Evolutionary conservation across 2,113 vertebrate genomes (phyloP).

Genomic region (Paraplagusia blochii): DNA sequence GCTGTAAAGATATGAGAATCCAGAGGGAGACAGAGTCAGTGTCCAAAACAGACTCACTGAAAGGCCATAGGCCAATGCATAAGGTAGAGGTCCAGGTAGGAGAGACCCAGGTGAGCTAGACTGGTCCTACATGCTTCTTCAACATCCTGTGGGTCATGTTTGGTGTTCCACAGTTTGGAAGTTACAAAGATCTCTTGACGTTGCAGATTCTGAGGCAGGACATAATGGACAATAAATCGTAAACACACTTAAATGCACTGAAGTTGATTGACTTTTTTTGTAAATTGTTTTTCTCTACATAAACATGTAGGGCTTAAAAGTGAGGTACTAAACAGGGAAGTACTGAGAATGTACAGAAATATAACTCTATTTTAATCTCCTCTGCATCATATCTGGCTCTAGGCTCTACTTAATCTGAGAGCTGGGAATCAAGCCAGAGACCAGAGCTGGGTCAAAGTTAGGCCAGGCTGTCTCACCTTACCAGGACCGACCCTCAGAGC

Average conservation of each 20-base stretch:
- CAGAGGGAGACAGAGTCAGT: neutral
- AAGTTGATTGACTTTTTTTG: too few relatives aligned
- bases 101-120: constrained; percentile 66
- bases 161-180: constrained; percentile 80
- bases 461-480: constrained; percentile 58
- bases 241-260: too few relatives aligned
- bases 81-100: constrained; percentile 76
- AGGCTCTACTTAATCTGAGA: too few relatives aligned
- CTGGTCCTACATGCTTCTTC: constrained; percentile 71
- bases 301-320: too few relatives aligned
- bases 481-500: constrained; percentile 58
- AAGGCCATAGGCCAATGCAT: constrained; percentile 81
- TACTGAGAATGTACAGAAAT: too few relatives aligned
- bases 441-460: neutral
- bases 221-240: neutral
- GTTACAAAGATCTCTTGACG: constrained; percentile 75
- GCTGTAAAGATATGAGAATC: too few relatives aligned
- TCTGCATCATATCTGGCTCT: too few relatives aligned
- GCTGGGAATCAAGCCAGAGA: neutral
- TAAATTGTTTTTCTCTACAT: too few relatives aligned
- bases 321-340: too few relatives aligned
- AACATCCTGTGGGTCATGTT: constrained; percentile 72
- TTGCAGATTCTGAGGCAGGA: constrained; percentile 52
- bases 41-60: constrained; percentile 53
- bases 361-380: too few relatives aligned